Conservation (phyloP, 2,888 invertebrate genomes). For the Andrena haemorrhoa region DNA sequence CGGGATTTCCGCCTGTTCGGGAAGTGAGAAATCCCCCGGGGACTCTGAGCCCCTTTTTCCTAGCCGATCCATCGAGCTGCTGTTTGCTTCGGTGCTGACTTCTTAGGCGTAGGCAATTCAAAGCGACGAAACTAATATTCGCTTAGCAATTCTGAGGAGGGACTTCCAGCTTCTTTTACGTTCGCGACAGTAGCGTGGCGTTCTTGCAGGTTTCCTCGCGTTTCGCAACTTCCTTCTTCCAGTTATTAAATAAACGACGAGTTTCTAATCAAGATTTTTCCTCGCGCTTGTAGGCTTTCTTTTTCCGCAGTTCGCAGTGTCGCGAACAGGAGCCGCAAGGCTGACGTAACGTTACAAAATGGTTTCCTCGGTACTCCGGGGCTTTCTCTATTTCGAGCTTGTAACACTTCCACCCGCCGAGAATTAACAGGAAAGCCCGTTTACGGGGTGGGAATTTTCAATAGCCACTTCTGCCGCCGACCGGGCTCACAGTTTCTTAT, state of each 20-base stretch:
- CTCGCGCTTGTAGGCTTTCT: neutral
- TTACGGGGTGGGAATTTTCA: conserved; percentile 14
- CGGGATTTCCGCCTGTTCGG: conserved; percentile 14
- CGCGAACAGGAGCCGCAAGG: no score
- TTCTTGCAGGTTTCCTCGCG: no score
- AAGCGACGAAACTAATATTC: neutral
- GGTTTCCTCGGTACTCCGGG: neutral
- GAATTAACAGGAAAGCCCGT: conserved; percentile 14
- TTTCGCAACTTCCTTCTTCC: neutral
- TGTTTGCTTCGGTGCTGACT: neutral
- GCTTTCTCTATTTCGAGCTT: neutral
- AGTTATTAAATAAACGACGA: neutral
- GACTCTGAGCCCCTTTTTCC: neutral
- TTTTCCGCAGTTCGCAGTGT: neutral
- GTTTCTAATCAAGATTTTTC: neutral
- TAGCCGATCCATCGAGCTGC: neutral
- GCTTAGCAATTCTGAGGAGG: neutral
- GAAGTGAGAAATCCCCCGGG: conserved; percentile 19
- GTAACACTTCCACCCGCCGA: neutral
- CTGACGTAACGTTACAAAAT: neutral
- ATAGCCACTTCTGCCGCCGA: neutral
- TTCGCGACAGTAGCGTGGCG: neutral
- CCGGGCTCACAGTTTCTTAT: neutral
- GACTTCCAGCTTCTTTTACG: neutral
- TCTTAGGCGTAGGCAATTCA: neutral